A percentile compares a stretch with the other conserved stretches of the same genome.
Evolutionary conservation across 1,140 invertebrate species (phyloP).

Genomic region (Medauroidea extradentata): DNA sequence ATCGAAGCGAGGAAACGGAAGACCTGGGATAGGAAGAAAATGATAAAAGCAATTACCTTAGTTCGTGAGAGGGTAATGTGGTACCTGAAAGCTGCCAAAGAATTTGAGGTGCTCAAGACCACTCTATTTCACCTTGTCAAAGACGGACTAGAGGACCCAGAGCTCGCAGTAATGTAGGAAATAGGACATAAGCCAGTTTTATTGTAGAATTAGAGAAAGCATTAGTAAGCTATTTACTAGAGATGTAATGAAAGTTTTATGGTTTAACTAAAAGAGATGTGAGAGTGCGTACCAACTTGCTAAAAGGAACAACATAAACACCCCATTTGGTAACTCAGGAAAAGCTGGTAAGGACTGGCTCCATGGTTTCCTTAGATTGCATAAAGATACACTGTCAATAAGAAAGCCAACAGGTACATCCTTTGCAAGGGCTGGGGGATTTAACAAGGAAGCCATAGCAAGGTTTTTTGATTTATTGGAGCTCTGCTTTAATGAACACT

Average conservation of each 20-base stretch:
- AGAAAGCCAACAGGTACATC: too few relatives aligned
- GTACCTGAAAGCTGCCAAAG: constrained; percentile 24
- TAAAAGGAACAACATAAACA: constrained; percentile 8
- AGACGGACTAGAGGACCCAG: constrained; percentile 3
- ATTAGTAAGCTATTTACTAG: constrained; percentile 10
- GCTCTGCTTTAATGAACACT: background rate
- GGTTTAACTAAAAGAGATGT: constrained; percentile 7
- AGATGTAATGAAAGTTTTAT: constrained; percentile 14
- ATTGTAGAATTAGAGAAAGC: constrained; percentile 10
- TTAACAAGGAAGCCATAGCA: too few relatives aligned
- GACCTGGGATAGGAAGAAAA: constrained; percentile 5
- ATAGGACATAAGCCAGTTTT: constrained; percentile 7
- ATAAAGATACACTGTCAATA: too few relatives aligned
- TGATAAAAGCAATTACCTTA: constrained; percentile 18
- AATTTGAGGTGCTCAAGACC: constrained; percentile 25
- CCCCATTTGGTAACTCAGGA: constrained; percentile 11
- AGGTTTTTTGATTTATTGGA: background rate
- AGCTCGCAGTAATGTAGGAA: background rate
- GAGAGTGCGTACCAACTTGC: constrained; percentile 9
- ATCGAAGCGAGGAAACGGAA: too few relatives aligned
- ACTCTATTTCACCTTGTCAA: constrained; percentile 17
- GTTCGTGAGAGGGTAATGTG: constrained; percentile 24
- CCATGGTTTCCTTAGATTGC: too few relatives aligned
- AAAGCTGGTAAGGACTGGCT: too few relatives aligned
- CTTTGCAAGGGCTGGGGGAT: too few relatives aligned